These are phyloP conservation scores for Holcopasites calliopsidis DNA, from an alignment of 1,140 invertebrate genomes.

Conservation along the genomic window DNA sequence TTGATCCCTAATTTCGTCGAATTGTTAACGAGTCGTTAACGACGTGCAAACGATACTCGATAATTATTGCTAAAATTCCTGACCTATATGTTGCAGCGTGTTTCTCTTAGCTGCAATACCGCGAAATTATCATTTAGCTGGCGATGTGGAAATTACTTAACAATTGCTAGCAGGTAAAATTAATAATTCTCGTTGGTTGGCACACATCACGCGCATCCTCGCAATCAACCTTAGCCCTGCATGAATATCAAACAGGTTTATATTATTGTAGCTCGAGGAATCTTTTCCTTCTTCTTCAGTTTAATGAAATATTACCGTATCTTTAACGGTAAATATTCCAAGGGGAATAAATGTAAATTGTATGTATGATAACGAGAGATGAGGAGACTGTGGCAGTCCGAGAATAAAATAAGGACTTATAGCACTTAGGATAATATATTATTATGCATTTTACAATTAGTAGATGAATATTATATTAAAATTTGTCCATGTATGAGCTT, in stretches of 20 bases:
- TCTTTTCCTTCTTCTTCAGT: background rate
- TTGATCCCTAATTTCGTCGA: conserved; percentile 47
- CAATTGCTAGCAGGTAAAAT: background rate
- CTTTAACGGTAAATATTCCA: too few relatives aligned
- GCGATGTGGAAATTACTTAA: conserved; percentile 47
- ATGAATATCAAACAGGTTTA: background rate
- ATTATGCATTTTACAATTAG: too few relatives aligned
- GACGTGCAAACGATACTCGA: conserved; percentile 69
- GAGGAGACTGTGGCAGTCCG: too few relatives aligned
- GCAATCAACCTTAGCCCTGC: background rate
- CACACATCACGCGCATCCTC: background rate
- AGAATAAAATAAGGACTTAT: too few relatives aligned
- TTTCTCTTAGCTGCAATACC: conserved; percentile 31
- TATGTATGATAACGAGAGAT: too few relatives aligned
- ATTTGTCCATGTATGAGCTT: too few relatives aligned
- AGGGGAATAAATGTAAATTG: too few relatives aligned
- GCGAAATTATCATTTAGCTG: conserved; percentile 33
- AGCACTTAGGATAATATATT: too few relatives aligned
- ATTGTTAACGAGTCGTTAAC: conserved; percentile 68
- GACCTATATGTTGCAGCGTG: conserved; percentile 73
- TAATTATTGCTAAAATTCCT: conserved; percentile 77
- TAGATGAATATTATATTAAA: too few relatives aligned
- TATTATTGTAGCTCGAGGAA: background rate
- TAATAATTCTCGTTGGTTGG: background rate
- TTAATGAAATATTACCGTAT: too few relatives aligned